phyloP scores from a whole-genome alignment of 2,797 vertebrate genomes.

The Acipenser oxyrinchus region DNA sequence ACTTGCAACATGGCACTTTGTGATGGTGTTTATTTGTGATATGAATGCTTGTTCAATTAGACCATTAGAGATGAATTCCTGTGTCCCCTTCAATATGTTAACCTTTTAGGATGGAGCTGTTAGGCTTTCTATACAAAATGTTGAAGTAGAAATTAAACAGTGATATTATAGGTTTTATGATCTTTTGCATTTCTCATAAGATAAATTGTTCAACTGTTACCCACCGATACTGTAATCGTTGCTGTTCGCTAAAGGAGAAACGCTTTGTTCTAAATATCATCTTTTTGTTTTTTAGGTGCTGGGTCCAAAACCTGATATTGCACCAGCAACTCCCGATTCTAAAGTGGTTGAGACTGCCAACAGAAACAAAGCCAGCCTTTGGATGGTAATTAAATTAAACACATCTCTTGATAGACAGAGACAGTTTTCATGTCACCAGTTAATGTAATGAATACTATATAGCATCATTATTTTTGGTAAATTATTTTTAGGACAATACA shows the following conservation, averaged over 20 bases:
- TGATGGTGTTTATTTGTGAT: too few species aligned
- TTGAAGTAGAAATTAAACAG: too few species aligned
- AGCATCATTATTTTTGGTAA: too few species aligned
- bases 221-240: too few species aligned
- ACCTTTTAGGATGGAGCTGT: not conserved
- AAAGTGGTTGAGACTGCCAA: constrained; percentile 35
- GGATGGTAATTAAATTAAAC: constrained; percentile 35
- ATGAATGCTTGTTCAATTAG: too few species aligned
- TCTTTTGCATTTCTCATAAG: not conserved
- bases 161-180: not conserved
- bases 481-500: too few species aligned
- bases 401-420: too few species aligned
- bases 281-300: constrained; percentile 39
- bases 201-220: not conserved
- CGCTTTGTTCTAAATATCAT: not conserved
- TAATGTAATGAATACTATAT: too few species aligned
- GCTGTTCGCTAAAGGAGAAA: too few species aligned
- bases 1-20: not conserved
- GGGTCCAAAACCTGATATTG: constrained; percentile 47
- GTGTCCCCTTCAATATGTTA: not conserved
- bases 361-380: constrained; percentile 41
- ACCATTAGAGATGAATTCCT: too few species aligned
- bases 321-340: constrained; percentile 33
- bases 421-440: too few species aligned
- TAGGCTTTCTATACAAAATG: too few species aligned